Evolutionary conservation across 92 coral and sea anemone genomes (phyloP).

Genomic region (Actinostola sp.): DNA sequence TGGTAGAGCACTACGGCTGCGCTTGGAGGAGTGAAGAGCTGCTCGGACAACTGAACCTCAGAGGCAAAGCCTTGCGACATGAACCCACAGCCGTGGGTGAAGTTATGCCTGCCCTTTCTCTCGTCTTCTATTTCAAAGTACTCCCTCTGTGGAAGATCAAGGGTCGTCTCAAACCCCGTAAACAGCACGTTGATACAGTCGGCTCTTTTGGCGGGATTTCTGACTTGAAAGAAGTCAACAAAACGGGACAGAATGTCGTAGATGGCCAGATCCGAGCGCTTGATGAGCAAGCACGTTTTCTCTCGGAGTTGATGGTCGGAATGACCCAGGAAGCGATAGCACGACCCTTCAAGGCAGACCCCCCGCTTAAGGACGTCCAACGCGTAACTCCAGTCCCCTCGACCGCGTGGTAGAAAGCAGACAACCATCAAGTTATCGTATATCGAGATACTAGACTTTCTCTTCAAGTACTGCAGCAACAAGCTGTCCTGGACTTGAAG

Average conservation of each 20-base stretch:
- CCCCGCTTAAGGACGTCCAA: conserved; percentile 64
- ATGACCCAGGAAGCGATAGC: conserved; percentile 79
- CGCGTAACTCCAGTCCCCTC: conserved; percentile 14
- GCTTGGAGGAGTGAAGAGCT: conserved; percentile 37
- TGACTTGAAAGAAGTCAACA: conserved; percentile 73
- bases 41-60: conserved; percentile 31
- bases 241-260: conserved; percentile 66
- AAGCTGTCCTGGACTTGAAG: conserved; percentile 58
- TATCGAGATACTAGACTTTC: conserved; percentile 19
- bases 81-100: conserved; percentile 66
- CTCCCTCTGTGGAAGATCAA: conserved; percentile 53
- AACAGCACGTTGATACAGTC: conserved; percentile 75
- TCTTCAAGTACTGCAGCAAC: conserved; percentile 60
- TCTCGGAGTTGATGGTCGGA: conserved; percentile 80
- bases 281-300: conserved; percentile 73
- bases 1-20: conserved; percentile 64
- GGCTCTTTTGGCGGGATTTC: conserved; percentile 77
- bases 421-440: conserved; percentile 67
- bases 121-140: conserved; percentile 64
- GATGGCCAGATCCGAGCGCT: conserved; percentile 67
- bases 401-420: conserved; percentile 36
- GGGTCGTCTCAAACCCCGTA: conserved; percentile 65
- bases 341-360: conserved; percentile 51
- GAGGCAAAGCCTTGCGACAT: conserved; percentile 50
- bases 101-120: conserved; percentile 34